Evolutionary conservation across 1,140 invertebrate genomes (phyloP).

Genomic region (Drosophila lacertosa): DNA sequence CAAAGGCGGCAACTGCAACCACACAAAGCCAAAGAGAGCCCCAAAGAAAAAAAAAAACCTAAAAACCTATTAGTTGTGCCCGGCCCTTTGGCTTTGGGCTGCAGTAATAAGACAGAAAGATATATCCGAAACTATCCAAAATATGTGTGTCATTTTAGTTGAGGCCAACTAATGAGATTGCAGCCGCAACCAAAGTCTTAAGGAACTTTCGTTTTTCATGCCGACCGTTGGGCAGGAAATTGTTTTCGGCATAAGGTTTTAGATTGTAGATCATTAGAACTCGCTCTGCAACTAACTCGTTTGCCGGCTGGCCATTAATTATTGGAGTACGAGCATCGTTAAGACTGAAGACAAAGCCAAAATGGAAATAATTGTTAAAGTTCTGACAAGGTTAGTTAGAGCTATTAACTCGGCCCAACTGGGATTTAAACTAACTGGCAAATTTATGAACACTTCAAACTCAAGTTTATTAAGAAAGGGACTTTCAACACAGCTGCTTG

Average conservation of each 20-base stretch:
- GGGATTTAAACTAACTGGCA: not conserved
- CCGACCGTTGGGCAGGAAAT: slow-evolving; percentile 67
- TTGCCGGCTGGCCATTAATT: slow-evolving; percentile 56
- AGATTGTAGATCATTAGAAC: slow-evolving; percentile 68
- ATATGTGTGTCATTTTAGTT: slow-evolving; percentile 62
- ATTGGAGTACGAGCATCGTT: slow-evolving; percentile 50
- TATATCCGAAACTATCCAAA: slow-evolving; percentile 27
- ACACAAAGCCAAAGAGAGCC: slow-evolving; percentile 25
- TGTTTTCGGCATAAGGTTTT: slow-evolving; percentile 38
- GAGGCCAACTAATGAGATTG: slow-evolving; percentile 61
- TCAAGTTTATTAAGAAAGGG: slow-evolving; percentile 24
- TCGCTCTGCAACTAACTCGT: slow-evolving; percentile 27
- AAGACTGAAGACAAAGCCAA: slow-evolving; percentile 30
- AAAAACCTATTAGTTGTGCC: slow-evolving; percentile 52
- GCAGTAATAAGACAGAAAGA: slow-evolving; percentile 14
- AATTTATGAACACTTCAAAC: slow-evolving; percentile 3
- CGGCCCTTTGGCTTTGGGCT: slow-evolving; percentile 47
- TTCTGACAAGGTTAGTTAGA: slow-evolving; percentile 51
- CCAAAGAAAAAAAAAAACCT: slow-evolving; percentile 34
- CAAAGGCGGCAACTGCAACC: slow-evolving; percentile 60
- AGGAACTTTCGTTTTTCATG: slow-evolving; percentile 70
- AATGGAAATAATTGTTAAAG: slow-evolving; percentile 23
- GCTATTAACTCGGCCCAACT: not conserved
- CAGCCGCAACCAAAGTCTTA: slow-evolving; percentile 19
- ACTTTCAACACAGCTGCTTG: slow-evolving; percentile 42